Conservation (phyloP, 2,113 vertebrate species). For the Pedionomus torquatus region DNA sequence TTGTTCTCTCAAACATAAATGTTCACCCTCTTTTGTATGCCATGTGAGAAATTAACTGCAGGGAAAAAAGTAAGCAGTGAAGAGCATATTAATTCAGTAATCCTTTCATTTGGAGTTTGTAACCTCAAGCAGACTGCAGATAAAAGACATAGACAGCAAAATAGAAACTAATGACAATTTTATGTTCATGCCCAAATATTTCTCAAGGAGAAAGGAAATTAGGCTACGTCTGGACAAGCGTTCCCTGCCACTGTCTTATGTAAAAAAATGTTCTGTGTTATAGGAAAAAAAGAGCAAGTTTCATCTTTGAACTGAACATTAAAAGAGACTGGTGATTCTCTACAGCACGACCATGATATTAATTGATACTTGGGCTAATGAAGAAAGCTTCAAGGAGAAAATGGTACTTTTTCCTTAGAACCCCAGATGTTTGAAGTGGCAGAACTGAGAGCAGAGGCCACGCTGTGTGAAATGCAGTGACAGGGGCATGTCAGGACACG, state of each 20-base stretch:
- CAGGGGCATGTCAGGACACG: neutral
- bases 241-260: neutral
- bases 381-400: slow-evolving; percentile 20
- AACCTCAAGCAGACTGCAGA: neutral
- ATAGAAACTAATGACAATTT: neutral
- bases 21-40: neutral
- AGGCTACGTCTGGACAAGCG: neutral
- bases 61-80: neutral
- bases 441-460: neutral
- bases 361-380: slow-evolving; percentile 20
- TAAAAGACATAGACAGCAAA: neutral
- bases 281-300: neutral
- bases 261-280: neutral
- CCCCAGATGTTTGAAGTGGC: neutral
- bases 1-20: neutral
- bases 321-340: neutral
- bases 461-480: neutral
- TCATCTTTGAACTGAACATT: neutral
- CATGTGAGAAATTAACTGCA: neutral
- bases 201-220: neutral
- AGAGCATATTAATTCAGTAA: neutral
- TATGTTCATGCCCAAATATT: neutral
- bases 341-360: neutral
- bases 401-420: neutral
- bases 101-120: neutral